Evolutionary conservation across 92 coral and sea anemone species (phyloP), one percentile per base, ranked within the genome.

Genomic region (Phenganax marumi): DNA sequence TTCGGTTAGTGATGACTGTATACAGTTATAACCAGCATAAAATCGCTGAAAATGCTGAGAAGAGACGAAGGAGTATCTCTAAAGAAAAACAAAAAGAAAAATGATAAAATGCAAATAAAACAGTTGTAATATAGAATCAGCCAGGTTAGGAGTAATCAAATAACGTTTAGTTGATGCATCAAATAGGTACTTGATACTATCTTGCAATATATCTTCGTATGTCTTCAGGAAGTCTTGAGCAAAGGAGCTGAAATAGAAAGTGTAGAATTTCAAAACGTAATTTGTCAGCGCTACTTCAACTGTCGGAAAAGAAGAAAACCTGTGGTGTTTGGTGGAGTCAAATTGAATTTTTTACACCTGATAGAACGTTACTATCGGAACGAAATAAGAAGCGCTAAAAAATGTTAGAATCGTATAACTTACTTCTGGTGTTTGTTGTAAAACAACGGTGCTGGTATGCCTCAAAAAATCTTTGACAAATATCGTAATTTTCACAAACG

Each of bases 1-100:
- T 89, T 51, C 97, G 98, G 68, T 56, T 94, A 26, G 89, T 92
- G 12, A 81, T 90, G 77, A 87, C 89, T 19, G 85, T 87, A 66
- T 84, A 84, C 78, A 65, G 89, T 26, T 61, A 78, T 13, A 76
- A 87, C 21, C 90, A 91, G 70, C 92, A 92, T 77, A 84, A 86
- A 65, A 89, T 94, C 79, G 97, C 89, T 6, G 73, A 43, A 10
- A 73, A 89, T 43, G 97, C 97, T 70, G 89, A 81, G 90, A 79
- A 65, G 50, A 92, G 89, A 78, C 89, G 97, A 74, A 76, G 88
- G 62, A 55, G 24, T 49, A 72, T 79, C 7, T 50, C 69, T 17
- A 70, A 66, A 86, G 69, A 12, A 26, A 54, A 16, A 24, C 68
- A 76, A 23, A 76, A 76, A 56, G 16, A 24, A 7, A 76, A 56